phyloP scores from a whole-genome alignment of 2,888 invertebrate species.

The Lydus trimaculatus region DNA sequence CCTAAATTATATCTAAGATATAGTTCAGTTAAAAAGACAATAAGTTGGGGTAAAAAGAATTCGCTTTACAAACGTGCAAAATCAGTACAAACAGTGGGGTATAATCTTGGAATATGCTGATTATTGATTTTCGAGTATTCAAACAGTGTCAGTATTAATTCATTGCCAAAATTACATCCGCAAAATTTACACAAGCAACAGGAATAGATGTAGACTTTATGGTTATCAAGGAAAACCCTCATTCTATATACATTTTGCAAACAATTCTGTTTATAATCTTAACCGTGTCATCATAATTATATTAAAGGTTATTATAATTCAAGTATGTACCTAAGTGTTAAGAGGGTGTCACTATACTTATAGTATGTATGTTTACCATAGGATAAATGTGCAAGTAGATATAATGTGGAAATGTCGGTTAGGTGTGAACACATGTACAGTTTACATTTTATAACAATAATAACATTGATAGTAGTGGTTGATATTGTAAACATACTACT shows the following conservation, averaged over 20 bases:
- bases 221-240: neutral
- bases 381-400: neutral
- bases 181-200: no score
- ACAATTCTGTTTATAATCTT: neutral
- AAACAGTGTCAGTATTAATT: no score
- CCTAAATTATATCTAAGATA: no score
- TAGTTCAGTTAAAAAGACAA: no score
- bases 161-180: no score
- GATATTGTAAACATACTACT: slow-evolving; percentile 34
- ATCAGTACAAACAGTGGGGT: no score
- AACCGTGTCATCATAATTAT: neutral
- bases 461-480: slow-evolving; percentile 8
- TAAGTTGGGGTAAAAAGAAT: no score
- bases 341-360: neutral
- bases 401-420: slow-evolving; percentile 4
- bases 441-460: neutral
- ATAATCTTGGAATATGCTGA: no score
- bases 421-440: slow-evolving; percentile 7
- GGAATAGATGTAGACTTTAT: no score
- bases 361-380: neutral
- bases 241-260: neutral
- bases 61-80: no score
- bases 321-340: neutral
- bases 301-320: neutral
- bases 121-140: no score